Conservation (phyloP, 2,113 vertebrate genomes). For the Nematolebias whitei region DNA sequence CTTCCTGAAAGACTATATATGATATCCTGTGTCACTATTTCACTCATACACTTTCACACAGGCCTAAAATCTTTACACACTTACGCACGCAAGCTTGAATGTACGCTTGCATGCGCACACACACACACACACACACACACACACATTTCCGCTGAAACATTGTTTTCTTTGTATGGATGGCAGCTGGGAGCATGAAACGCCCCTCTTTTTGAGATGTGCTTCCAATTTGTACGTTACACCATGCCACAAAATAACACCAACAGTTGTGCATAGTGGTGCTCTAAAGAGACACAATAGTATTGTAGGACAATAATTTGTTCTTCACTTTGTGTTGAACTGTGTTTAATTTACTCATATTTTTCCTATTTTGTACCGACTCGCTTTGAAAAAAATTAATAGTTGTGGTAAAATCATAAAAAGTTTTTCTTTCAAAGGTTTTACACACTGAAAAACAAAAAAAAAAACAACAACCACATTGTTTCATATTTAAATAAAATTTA, state of each 20-base stretch:
- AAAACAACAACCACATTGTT: too few relatives aligned
- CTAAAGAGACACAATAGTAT: neutral
- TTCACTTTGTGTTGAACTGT: neutral
- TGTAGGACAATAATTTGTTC: neutral
- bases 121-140: neutral
- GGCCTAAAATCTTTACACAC: constrained; percentile 17
- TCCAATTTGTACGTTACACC: constrained; percentile 40
- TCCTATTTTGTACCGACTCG: too few relatives aligned
- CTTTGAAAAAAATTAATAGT: too few relatives aligned
- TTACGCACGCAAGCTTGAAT: too few relatives aligned
- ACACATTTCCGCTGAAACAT: constrained; percentile 43
- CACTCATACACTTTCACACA: constrained; percentile 33
- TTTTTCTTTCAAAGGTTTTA: too few relatives aligned
- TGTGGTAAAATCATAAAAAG: too few relatives aligned
- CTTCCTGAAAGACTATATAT: constrained; percentile 66
- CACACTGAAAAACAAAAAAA: too few relatives aligned
- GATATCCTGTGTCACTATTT: constrained; percentile 62
- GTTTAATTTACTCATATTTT: too few relatives aligned
- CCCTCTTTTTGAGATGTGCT: constrained; percentile 19
- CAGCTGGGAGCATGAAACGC: constrained; percentile 39
- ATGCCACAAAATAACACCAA: constrained; percentile 7
- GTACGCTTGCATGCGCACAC: too few relatives aligned
- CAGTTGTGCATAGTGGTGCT: constrained; percentile 12
- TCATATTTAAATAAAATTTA: too few relatives aligned
- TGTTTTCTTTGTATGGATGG: constrained; percentile 48